phyloP scores from a whole-genome alignment of 2,888 invertebrate genomes.

The Busseola fusca region DNA sequence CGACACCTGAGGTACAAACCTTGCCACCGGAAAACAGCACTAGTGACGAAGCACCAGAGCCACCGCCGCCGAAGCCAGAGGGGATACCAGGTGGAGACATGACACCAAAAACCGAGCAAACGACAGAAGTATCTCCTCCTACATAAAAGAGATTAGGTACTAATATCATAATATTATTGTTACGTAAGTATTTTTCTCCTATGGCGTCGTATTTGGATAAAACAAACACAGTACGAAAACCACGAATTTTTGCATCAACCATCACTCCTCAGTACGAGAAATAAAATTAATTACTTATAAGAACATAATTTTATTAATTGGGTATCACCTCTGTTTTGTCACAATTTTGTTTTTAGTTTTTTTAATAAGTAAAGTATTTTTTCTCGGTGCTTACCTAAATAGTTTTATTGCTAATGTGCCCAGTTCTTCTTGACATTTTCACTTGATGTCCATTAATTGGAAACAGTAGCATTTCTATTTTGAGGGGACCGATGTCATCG shows the following conservation, averaged over 20 bases:
- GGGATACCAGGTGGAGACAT: background rate
- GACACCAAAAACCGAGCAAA: background rate
- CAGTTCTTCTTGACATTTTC: constrained; percentile 68
- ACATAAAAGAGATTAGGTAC: too few relatives aligned
- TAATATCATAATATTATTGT: background rate
- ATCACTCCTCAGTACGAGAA: background rate
- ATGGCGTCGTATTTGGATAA: background rate
- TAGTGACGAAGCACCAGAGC: background rate
- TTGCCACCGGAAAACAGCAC: constrained; percentile 1
- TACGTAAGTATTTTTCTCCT: background rate
- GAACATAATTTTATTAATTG: background rate
- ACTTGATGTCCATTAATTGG: constrained; percentile 80
- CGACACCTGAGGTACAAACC: constrained; percentile 11
- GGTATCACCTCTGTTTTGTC: background rate
- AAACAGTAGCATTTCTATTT: constrained; percentile 80
- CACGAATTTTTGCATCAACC: background rate
- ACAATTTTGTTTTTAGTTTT: constrained; percentile 3
- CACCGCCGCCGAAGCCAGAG: fast-evolving
- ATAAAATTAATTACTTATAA: background rate
- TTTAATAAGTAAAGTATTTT: background rate
- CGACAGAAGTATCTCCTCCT: too few relatives aligned
- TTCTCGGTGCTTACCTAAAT: background rate
- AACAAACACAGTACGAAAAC: background rate
- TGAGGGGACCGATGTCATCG: constrained; percentile 75
- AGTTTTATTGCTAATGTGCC: constrained; percentile 21